A percentile compares a stretch with the other conserved stretches of the same genome.
phyloP scores from a whole-genome alignment of 2,797 vertebrate genomes.

The Brotogeris chrysoptera region DNA sequence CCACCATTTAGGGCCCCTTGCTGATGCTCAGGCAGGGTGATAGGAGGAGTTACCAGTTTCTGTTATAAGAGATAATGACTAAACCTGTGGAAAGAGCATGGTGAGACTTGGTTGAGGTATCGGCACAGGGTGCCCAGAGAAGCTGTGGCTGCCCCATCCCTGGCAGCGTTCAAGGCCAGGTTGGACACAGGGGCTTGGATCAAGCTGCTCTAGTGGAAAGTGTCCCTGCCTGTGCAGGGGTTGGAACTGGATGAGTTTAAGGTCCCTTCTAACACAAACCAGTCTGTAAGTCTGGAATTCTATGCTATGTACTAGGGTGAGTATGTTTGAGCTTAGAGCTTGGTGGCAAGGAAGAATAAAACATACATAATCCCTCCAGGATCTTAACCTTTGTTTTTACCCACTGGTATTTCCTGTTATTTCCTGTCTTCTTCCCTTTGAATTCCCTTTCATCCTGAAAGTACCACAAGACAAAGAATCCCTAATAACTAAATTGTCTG shows the following conservation, averaged over 20 bases:
- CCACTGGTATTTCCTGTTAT: neutral
- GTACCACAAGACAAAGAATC: neutral
- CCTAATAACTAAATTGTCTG: neutral
- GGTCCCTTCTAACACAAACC: neutral
- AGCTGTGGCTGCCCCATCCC: neutral
- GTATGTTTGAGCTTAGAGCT: neutral
- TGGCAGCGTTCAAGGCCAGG: neutral
- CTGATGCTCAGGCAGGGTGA: neutral
- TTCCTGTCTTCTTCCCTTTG: neutral
- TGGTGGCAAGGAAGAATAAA: neutral
- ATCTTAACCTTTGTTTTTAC: neutral
- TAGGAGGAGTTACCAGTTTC: neutral
- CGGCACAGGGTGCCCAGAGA: neutral
- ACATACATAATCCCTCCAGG: neutral
- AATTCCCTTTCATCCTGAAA: neutral
- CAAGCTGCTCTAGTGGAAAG: neutral
- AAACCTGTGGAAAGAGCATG: neutral
- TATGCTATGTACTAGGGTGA: neutral
- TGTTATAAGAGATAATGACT: neutral
- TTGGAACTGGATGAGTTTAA: neutral
- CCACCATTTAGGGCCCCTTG: neutral
- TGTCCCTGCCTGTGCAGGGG: fast-evolving
- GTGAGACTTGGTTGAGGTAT: neutral
- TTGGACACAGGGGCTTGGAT: neutral
- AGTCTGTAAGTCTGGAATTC: neutral